Base-by-base conservation (phyloP, 2,888 invertebrate genomes). In the Phengaris alcon region DNA sequence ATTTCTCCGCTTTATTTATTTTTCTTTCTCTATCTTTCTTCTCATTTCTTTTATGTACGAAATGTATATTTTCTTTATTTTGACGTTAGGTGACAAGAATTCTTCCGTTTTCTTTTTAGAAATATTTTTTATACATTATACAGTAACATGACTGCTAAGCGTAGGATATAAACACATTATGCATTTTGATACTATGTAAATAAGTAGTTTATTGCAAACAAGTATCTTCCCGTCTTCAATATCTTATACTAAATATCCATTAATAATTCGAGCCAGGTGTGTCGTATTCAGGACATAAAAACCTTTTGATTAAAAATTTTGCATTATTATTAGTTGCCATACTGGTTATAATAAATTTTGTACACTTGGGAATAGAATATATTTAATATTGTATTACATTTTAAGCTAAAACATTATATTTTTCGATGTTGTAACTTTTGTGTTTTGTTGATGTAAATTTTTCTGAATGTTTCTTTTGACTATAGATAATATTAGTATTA, bases 1-100 rank as follows among this genome's bases (percentile, higher is more conserved):
- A 75, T 76, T 75, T 78, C 78, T 77, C 46, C n/a, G 22, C 51
- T 51, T 79, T 77, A 78, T 79, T 80, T 78, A 76, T 82, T 81
- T 80, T 54, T 72, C 72, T 54, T 35, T 54, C 13, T 35, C 70
- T 70, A 51, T 52, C 52, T 72, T 54, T 46, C 15, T 69, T 52
- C 54, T 72, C 4, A 35, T 54, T 52, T 72, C 54, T 70, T 15
- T 54, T 12, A 52, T 8, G 51, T 52, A 72, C 52, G 54, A 51
- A 48, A 70, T 70, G 48, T 70, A 51, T 70, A 51, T 70, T 69
- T 22, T 35, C 22, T 72, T 44, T 3, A 68, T 68, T 70, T 72
- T 72, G 51, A 12, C 72, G 52, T 72, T 69, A 6, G 35, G 9
- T 15, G 70, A 48, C 70, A 51, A 51, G 15, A 10, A 8, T 35